These are phyloP conservation scores for Drosophila simulans DNA, from an alignment of 1,140 invertebrate species.

Conservation along the genomic window DNA sequence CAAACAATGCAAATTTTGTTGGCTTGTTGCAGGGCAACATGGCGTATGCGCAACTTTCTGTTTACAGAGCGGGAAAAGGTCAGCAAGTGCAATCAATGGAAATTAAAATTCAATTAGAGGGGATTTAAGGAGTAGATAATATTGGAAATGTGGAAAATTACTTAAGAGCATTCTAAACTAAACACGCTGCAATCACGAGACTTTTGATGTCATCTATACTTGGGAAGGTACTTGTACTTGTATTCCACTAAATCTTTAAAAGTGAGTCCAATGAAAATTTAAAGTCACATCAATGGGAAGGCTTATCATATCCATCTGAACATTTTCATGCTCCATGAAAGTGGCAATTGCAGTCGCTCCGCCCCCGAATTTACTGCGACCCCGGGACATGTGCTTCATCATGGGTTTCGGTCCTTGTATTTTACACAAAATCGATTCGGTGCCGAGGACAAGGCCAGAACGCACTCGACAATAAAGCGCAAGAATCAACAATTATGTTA, in stretches of 20 bases:
- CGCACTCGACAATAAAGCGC: slow-evolving; percentile 67
- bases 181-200: too few species aligned
- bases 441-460: slow-evolving; percentile 33
- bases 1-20: slow-evolving; percentile 60
- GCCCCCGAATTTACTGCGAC: not conserved
- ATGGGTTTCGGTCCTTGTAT: slow-evolving; percentile 15
- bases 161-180: too few species aligned
- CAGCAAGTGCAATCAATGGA: slow-evolving; percentile 64
- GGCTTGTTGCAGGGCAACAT: slow-evolving; percentile 29
- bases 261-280: not conserved
- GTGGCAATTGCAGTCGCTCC: not conserved
- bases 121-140: not conserved
- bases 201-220: too few species aligned
- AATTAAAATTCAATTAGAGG: slow-evolving; percentile 81
- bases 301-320: too few species aligned
- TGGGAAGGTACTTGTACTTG: too few species aligned
- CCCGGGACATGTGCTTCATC: slow-evolving; percentile 13
- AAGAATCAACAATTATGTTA: slow-evolving; percentile 77
- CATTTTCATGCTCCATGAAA: not conserved
- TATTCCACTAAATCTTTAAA: too few species aligned
- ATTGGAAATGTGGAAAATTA: not conserved
- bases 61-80: slow-evolving; percentile 53
- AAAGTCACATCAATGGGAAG: too few species aligned
- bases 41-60: slow-evolving; percentile 64
- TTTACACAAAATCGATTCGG: slow-evolving; percentile 48